These are phyloP conservation scores for Eulemur macaco DNA, from an alignment of 2,113 vertebrate genomes.

Conservation along the genomic window DNA sequence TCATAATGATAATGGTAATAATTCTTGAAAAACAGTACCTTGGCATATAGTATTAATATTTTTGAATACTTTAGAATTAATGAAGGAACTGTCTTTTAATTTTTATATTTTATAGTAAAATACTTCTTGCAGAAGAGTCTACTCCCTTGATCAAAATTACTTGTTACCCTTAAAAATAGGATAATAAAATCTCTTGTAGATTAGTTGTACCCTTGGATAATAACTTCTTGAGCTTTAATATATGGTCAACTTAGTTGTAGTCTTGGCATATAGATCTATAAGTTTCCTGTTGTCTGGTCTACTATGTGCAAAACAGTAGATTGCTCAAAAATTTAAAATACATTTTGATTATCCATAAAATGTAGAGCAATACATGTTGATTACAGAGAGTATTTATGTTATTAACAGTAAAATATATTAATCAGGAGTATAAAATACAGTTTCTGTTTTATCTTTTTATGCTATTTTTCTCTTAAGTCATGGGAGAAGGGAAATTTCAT, in stretches of 20 bases:
- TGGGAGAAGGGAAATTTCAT: background rate
- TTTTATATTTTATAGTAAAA: background rate
- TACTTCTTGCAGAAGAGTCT: background rate
- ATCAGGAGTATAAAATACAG: background rate
- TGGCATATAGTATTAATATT: background rate
- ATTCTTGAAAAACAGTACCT: background rate
- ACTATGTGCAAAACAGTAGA: background rate
- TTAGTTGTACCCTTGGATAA: background rate
- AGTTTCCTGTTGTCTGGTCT: background rate
- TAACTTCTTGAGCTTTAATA: background rate
- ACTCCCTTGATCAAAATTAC: background rate
- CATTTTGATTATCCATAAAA: background rate
- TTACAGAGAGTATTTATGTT: background rate
- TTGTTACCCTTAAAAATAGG: background rate
- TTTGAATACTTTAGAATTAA: background rate
- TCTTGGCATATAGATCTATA: background rate
- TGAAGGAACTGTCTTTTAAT: background rate
- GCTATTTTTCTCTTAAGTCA: background rate
- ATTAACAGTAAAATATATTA: background rate
- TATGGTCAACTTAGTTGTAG: background rate
- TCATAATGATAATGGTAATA: background rate
- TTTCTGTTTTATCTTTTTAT: background rate
- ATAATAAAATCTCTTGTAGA: background rate
- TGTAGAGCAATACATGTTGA: background rate
- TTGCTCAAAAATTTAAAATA: background rate